Evolutionary conservation across 2,113 vertebrate species (phyloP).

Genomic region (Phalacrocorax pelagicus): DNA sequence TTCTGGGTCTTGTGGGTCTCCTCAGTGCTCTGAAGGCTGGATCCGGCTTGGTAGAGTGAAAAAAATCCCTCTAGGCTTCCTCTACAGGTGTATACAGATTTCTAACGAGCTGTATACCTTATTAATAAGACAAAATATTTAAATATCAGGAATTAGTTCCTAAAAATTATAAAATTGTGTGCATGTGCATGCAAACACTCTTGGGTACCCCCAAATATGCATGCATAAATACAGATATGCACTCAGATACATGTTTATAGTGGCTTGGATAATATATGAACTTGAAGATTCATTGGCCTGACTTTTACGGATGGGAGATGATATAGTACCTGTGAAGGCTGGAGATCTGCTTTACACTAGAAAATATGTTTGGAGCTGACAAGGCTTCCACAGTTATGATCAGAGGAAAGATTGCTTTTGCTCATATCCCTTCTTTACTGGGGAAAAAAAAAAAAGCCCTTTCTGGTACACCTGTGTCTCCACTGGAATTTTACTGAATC

Average conservation of each 20-base stretch:
- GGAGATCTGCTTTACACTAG: background rate
- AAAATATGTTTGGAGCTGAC: background rate
- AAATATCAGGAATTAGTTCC: background rate
- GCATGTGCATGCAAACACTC: background rate
- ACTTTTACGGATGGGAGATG: background rate
- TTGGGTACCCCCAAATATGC: background rate
- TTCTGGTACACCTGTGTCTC: background rate
- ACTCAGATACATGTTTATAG: background rate
- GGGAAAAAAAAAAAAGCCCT: background rate
- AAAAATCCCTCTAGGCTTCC: background rate
- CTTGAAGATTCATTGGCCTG: background rate
- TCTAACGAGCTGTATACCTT: background rate
- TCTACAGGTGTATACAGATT: background rate
- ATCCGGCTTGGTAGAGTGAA: background rate
- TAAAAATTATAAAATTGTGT: background rate
- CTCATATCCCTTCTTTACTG: background rate
- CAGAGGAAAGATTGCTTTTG: background rate
- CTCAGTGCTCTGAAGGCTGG: background rate
- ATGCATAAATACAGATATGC: background rate
- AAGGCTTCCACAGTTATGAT: background rate
- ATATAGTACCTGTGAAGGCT: background rate
- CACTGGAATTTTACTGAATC: background rate
- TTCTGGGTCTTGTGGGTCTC: background rate
- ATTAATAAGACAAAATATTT: background rate
- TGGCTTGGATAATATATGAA: background rate